phyloP scores from a whole-genome alignment of 1,140 invertebrate species.

The Drosophila arawakana region DNA sequence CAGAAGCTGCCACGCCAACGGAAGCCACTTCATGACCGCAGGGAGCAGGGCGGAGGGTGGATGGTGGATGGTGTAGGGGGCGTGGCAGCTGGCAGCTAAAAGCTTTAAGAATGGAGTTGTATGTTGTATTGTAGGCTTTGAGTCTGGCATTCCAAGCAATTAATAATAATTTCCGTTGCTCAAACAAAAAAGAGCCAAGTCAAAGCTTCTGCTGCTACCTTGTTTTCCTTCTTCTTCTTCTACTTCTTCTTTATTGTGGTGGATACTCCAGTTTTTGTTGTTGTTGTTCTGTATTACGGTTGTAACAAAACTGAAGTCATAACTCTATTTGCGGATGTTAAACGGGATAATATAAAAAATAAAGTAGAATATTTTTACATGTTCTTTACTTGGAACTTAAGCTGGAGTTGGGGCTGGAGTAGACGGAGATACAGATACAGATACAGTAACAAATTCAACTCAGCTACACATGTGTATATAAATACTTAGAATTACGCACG shows the following conservation, averaged over 20 bases:
- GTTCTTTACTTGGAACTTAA: conserved; percentile 5
- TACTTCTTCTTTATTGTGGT: conserved; percentile 31
- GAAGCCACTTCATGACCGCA: conserved; percentile 68
- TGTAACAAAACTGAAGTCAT: conserved; percentile 30
- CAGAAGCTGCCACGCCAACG: conserved; percentile 66
- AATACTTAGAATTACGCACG: neutral
- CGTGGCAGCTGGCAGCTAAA: neutral
- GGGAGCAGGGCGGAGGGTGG: neutral
- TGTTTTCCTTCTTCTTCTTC: conserved; percentile 8
- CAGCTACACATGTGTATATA: neutral
- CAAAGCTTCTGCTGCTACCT: conserved; percentile 47
- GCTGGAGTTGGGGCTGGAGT: neutral
- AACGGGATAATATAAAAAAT: conserved; percentile 6
- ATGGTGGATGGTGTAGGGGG: too few relatives aligned
- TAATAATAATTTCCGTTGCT: conserved; percentile 80
- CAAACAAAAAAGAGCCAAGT: conserved; percentile 40
- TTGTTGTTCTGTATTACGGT: conserved; percentile 15
- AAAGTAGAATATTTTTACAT: conserved; percentile 6
- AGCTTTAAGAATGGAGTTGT: conserved; percentile 4
- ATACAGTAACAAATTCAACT: neutral
- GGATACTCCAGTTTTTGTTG: conserved; percentile 15
- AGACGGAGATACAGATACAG: neutral
- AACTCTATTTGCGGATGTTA: conserved; percentile 21
- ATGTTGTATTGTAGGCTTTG: conserved; percentile 12
- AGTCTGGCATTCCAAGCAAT: conserved; percentile 71